Base-by-base conservation (phyloP, 2,888 invertebrate genomes). In the Piscicola geometra region DNA sequence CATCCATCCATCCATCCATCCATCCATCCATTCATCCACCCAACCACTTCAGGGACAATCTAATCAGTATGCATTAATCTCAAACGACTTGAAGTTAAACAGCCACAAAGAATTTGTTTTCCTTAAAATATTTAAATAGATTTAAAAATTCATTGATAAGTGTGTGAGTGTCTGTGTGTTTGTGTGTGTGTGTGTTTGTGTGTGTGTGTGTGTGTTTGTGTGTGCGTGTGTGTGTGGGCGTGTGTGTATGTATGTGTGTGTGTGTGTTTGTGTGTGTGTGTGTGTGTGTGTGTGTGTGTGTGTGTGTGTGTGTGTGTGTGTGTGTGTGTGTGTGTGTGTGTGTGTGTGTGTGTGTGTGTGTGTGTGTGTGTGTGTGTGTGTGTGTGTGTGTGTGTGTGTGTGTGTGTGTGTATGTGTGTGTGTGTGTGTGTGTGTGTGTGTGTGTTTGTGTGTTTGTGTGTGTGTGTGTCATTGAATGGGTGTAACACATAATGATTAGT, bases 171-270 rank as follows among this genome's bases (percentile, higher is more conserved):
- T 68, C 5, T 68, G 30, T 68, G 12, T 68, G 30, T 68, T 28
- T 68, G 30, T 68, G 12, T 68, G 30, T 68, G 12, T 68, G 30
- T 68, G 12, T 68, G 30, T 68, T 28, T 68, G 30, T 68, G 12
- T 68, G 30, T 68, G 12, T 68, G 30, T 68, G 12, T 68, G 30
- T 68, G 12, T 68, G 30, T 68, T 28, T 68, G 30, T 68, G 12
- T 68, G 30, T 68, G 12, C 30, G 30, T 68, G 12, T 68, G 30
- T 68, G 12, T 68, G 30, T 68, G 12, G 12, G 30, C 30, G 12
- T 68, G 30, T 68, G 12, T 68, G 30, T 68, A 30, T 68, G 30
- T 68, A 30, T 68, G 30, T 68, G 12, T 68, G 30, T 68, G 12
- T 68, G 30, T 68, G 12, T 68, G 30, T 68, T 28, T 68, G 30